Evolutionary conservation across 2,113 vertebrate genomes (phyloP).

Genomic region (Octodon degus): DNA sequence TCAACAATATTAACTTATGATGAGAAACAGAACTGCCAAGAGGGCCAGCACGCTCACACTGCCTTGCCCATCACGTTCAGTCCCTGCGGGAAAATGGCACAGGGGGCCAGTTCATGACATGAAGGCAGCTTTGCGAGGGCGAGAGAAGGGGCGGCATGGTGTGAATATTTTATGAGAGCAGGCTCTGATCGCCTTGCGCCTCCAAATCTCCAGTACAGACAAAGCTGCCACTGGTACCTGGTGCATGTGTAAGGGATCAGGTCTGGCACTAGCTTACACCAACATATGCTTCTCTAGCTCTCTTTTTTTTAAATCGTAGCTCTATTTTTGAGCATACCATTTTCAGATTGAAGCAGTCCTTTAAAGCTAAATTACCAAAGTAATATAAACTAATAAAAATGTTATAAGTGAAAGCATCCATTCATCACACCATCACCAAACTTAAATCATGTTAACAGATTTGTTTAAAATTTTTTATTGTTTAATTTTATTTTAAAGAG

Average conservation of each 20-base stretch:
- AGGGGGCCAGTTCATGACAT: not conserved
- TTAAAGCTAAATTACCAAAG: constrained; percentile 38
- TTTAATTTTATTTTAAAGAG: too few species aligned
- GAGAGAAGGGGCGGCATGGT: not conserved
- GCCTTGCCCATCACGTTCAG: not conserved
- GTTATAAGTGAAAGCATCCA: not conserved
- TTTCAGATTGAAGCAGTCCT: not conserved
- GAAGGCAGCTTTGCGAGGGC: not conserved
- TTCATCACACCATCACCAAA: not conserved
- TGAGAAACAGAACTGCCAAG: constrained; percentile 18
- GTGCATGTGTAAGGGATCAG: not conserved
- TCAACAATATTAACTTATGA: not conserved
- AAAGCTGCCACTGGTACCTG: not conserved
- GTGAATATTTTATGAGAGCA: constrained; percentile 23
- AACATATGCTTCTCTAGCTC: not conserved
- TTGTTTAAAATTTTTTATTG: too few species aligned
- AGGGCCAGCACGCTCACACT: not conserved
- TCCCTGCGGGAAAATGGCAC: not conserved
- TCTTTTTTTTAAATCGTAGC: not conserved
- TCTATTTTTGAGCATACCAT: not conserved
- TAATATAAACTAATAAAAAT: constrained; percentile 48
- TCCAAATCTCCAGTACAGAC: not conserved
- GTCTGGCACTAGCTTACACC: not conserved
- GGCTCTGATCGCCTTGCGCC: not conserved
- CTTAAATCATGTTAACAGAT: not conserved